phyloP scores from a whole-genome alignment of 2,113 vertebrate genomes.

The Mystacornis crossleyi region DNA sequence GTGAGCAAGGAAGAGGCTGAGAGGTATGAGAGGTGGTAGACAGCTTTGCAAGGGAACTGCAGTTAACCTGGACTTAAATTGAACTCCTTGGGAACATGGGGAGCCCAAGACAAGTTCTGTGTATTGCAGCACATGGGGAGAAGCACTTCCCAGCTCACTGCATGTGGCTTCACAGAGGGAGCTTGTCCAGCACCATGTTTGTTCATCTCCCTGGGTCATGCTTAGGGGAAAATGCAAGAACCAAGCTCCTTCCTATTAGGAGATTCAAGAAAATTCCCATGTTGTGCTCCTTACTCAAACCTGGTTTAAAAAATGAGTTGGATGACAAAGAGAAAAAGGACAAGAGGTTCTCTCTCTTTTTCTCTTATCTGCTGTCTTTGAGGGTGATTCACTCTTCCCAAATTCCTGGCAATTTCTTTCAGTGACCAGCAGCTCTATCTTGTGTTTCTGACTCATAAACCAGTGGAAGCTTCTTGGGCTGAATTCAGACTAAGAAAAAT shows the following conservation, averaged over 20 bases:
- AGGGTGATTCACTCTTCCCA: neutral
- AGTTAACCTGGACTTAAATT: neutral
- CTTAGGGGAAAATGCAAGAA: neutral
- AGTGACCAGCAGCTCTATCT: neutral
- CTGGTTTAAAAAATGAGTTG: neutral
- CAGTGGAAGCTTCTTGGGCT: neutral
- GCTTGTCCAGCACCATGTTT: neutral
- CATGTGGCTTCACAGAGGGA: fast-evolving
- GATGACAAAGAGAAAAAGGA: neutral
- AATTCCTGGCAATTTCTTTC: neutral
- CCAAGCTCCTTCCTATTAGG: neutral
- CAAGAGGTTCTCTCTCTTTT: neutral
- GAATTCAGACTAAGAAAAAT: neutral
- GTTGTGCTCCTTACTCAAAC: neutral
- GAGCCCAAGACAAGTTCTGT: neutral
- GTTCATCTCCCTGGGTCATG: neutral
- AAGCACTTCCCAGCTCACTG: neutral
- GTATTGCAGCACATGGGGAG: fast-evolving
- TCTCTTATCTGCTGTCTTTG: neutral
- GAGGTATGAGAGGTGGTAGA: neutral
- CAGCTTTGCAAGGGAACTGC: neutral
- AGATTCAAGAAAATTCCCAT: neutral
- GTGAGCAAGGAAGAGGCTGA: neutral
- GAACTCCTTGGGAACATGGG: neutral
- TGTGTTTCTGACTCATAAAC: slow-evolving; percentile 12